Base-by-base conservation (phyloP, 2,113 vertebrate species). In the Megaceryle torquata region DNA sequence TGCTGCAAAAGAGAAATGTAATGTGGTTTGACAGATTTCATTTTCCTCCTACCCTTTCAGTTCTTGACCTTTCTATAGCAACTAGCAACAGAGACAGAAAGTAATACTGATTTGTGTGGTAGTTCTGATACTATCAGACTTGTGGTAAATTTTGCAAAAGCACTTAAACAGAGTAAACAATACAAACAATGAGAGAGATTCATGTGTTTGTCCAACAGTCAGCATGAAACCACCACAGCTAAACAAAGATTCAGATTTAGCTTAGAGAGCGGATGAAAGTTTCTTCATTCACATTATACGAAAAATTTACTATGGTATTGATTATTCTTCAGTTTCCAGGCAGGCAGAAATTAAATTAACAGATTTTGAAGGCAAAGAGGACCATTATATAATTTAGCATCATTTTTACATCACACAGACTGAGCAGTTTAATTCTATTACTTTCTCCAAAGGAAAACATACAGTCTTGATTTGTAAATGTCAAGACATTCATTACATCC, bases 391-490 rank as follows among this genome's bases (percentile, higher is more conserved):
- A 84, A 95, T 88, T 86, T 75, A 92, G 33, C 12, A 4, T 76
- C 11, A 70, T 79, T 91, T 94, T 92, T 89, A 87, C 35, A 82
- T 87, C 65, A 87, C 39, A 60, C 33, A 87, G 82, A 11, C 81
- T 80, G 44, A 61, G 50, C 78, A 72, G 26, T 85, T 96, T 91
- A 90, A 94, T 95, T 88, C 43, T 80, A 91, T 94, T 95, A 88
- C 44, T 37, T 59, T 64, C 33, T 44, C 53, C 69, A 51, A 87
- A 89, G 83, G 65, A 95, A 95, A 91, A 89, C 74, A 69, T 89
- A 92, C 65, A 87, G 74, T 61, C 94, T 95, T 91, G 65, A 79
- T 82, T 91, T 95, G 89, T 93, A 95, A 97, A 95, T 93, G 93
- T 82, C 94, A 95, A 91, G 94, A 72, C 74, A 94, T 85, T 87